Base-by-base conservation (phyloP, 2,113 vertebrate genomes). In the Zingel zingel region DNA sequence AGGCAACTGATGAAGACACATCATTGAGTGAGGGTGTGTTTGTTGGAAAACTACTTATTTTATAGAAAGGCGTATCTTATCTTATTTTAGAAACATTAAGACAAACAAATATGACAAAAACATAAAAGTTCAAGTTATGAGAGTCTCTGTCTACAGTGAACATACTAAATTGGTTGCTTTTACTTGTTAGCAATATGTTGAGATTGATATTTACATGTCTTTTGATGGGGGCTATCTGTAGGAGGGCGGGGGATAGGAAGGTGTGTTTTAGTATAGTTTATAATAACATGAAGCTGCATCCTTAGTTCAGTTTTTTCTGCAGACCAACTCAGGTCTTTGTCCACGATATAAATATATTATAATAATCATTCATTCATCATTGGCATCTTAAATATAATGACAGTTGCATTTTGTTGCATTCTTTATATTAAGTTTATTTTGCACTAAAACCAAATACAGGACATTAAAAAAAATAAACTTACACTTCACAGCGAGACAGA, bases 401-500 rank as follows among this genome's bases (percentile, higher is more conserved):
- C 39, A 43, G 10, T 11, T 11, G 39, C 36, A 39, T 39, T 39
- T 39, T 21, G 21, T 23, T 23, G 1, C 8, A 18, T 43, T 51
- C n/a, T n/a, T 23, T 30, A 2, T 1, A 73, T 68, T 74, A 72
- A 58, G 25, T 66, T 27, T 27, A 0, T 56, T 36, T 36, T 43
- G 14, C 43, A 43, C 5, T 33, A 14, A 62, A 77, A 33, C 27
- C 13, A 27, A 51, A 51, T 1, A n/a, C 11, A 63, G 50, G 47
- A 69, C 13, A 64, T 6, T 27, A 21, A 63, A 51, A 14, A 48
- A n/a, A 58, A 14, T 19, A 50, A 3, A 97, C 98, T 98, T 95
- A 99, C 98, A 99, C 79, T 98, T 97, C 86, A 99, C 97, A 1
- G 98, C 97, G 65, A 97, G 96, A 95, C 98, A 99, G 91, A 99